Evolutionary conservation across 1,140 invertebrate genomes (phyloP).

Genomic region (Procambarus clarkii): DNA sequence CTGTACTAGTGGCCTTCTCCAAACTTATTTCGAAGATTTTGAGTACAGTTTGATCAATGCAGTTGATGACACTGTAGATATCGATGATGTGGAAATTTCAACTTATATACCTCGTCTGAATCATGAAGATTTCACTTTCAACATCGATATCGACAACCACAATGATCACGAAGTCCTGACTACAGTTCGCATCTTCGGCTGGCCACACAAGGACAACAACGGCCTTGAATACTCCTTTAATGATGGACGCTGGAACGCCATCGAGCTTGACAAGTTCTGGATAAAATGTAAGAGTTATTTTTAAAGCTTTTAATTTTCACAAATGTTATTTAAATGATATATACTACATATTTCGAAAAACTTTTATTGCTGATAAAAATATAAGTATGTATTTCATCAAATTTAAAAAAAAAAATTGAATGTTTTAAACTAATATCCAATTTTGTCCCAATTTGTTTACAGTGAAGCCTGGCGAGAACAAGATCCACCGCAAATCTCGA

Average conservation of each 20-base stretch:
- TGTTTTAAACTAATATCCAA: background rate
- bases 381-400: too few relatives aligned
- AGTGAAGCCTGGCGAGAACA: constrained; percentile 3
- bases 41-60: constrained; percentile 46
- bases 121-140: constrained; percentile 26
- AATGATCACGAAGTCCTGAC: constrained; percentile 23
- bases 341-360: too few relatives aligned
- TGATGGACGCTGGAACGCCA: constrained; percentile 19
- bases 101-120: constrained; percentile 2
- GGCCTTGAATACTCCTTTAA: constrained; percentile 1
- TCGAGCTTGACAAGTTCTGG: constrained; percentile 50
- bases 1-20: background rate
- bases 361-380: too few relatives aligned
- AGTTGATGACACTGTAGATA: constrained; percentile 23
- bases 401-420: background rate
- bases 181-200: constrained; percentile 6
- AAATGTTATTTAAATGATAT: background rate
- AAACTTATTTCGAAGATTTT: constrained; percentile 51
- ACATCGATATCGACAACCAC: constrained; percentile 19
- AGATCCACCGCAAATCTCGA: background rate
- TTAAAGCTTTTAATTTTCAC: background rate
- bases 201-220: constrained; percentile 29
- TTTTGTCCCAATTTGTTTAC: background rate
- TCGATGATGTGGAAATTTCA: constrained; percentile 21
- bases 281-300: constrained; percentile 34